Base-by-base conservation (phyloP, 2,888 invertebrate genomes). In the Drosophila melanocephala region DNA sequence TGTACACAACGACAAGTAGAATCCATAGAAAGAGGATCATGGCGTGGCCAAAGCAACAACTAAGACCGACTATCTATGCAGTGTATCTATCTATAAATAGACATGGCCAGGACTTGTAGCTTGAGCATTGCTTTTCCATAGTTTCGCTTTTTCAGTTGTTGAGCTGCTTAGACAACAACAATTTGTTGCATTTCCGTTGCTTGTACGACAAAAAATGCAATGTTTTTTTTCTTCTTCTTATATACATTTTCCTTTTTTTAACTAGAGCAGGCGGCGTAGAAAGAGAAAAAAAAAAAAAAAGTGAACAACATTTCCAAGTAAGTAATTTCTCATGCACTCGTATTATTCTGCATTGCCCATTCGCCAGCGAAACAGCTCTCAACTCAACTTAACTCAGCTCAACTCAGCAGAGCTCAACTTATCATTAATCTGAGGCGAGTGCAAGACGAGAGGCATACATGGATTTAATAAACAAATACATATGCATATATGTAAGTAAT, bases 181-280 rank as follows among this genome's bases (percentile, higher is more conserved):
- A 87, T 87, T 87, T 75, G 81, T 74, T 87, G 91, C 90, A 87
- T 87, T 87, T 87, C 87, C 87, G 87, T 77, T 89, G 87, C 88
- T 72, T 87, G 89, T 90, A 82, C 80, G 78, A 74, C 66, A 79
- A 84, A 68, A 75, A 79, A 83, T 81, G 76, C 76, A 79, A 68
- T 79, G 62, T 67, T 79, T 26, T 33, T 39, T 39, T 22, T n/a
- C 55, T n/a, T 51, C 32, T 14, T 51, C 32, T 9, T 57, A 39
- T 7, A 37, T 28, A n/a, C 28, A 28, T 30, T 58, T 33, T 56
- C 62, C 19, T 35, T 52, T 44, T 57, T 16, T 56, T 66, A 82
- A 80, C 79, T 80, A 67, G 80, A 79, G 82, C 79, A 81, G 61
- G 47, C 75, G 47, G 33, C 53, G 52, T 47, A 26, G 39, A 28